These are phyloP conservation scores for Intellagama lesueurii DNA, from an alignment of 2,797 vertebrate genomes.

Conservation along the genomic window DNA sequence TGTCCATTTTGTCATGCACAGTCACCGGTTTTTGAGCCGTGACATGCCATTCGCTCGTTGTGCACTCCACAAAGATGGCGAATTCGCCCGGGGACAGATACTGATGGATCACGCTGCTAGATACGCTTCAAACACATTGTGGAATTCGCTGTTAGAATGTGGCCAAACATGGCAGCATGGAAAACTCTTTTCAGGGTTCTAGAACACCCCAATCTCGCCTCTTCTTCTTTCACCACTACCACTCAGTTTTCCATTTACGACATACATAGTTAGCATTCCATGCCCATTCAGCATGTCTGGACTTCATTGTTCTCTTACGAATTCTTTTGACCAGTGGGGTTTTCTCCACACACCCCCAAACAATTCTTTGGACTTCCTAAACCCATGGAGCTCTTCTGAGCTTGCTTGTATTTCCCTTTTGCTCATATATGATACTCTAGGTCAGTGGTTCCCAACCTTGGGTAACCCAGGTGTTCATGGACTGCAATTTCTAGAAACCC, in stretches of 20 bases:
- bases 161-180: not conserved
- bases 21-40: conserved; percentile 84
- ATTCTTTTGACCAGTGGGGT: too few species aligned
- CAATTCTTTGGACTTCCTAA: too few species aligned
- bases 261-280: not conserved
- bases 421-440: too few species aligned
- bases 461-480: too few species aligned
- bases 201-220: not conserved
- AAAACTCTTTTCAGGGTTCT: not conserved
- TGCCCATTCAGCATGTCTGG: too few species aligned
- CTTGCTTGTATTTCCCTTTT: too few species aligned
- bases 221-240: too few species aligned
- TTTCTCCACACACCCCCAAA: too few species aligned
- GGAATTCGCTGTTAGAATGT: not conserved
- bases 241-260: not conserved
- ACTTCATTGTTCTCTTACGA: too few species aligned
- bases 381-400: too few species aligned
- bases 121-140: conserved; percentile 56
- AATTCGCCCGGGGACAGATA: conserved; percentile 86
- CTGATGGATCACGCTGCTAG: conserved; percentile 83
- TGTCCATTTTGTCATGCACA: conserved; percentile 80
- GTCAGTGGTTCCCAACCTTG: too few species aligned
- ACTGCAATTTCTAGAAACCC: too few species aligned
- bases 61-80: conserved; percentile 88
- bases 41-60: conserved; percentile 92